phyloP scores from a whole-genome alignment of 2,113 vertebrate genomes.

The Alethe diademata region DNA sequence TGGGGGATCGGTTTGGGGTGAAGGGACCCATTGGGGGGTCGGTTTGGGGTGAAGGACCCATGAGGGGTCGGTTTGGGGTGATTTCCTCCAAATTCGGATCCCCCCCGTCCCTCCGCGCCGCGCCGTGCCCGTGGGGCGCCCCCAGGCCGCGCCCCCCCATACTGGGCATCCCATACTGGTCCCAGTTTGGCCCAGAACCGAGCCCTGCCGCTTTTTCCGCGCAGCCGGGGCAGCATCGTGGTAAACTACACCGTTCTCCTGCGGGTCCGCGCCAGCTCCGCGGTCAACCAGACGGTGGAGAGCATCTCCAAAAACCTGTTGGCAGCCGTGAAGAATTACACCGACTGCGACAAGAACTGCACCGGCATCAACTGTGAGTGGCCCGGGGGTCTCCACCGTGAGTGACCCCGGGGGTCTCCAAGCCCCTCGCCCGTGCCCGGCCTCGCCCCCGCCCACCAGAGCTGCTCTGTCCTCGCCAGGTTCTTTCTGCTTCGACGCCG shows the following conservation, averaged over 20 bases:
- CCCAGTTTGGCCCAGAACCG: background rate
- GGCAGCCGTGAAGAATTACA: fast-evolving
- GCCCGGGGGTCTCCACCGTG: fast-evolving
- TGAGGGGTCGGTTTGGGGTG: background rate
- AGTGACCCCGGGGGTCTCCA: background rate
- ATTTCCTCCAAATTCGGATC: too few relatives aligned
- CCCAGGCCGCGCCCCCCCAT: background rate
- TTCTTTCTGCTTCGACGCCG: background rate
- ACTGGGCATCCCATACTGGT: background rate
- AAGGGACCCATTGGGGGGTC: background rate
- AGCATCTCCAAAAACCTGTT: fast-evolving
- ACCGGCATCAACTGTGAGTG: fast-evolving
- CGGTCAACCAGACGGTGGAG: fast-evolving
- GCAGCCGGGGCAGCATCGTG: background rate
- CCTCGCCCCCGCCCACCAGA: background rate
- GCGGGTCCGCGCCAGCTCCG: fast-evolving
- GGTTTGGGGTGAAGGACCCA: background rate
- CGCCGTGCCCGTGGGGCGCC: background rate
- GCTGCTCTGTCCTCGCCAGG: background rate
- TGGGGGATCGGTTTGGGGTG: too few relatives aligned
- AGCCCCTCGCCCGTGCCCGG: too few relatives aligned
- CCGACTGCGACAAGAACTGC: fast-evolving
- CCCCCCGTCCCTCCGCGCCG: background rate
- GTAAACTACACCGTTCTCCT: background rate
- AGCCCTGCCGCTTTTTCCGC: background rate